Evolutionary conservation across 2,113 vertebrate genomes (phyloP), one percentile per base, ranked within the genome.

Genomic region (Paradoxurus hermaphroditus): DNA sequence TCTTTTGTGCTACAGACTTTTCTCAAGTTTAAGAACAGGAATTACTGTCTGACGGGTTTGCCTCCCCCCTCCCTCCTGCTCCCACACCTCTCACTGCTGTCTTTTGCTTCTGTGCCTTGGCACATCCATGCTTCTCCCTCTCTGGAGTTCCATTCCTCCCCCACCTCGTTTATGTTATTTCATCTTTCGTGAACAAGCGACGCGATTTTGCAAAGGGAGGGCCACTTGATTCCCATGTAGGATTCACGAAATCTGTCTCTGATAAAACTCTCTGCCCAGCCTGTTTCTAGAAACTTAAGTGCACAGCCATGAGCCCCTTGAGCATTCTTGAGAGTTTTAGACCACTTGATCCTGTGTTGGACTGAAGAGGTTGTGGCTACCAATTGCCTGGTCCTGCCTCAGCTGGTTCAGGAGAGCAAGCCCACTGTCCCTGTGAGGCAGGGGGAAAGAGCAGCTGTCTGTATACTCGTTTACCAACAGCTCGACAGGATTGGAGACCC

Each of bases 11-110:
- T 63, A 59, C 34, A 91, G 59, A 86, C 91, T 97, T 93, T 95
- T 56, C 63, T 95, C n/a, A 39, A 70, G 56, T 91, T 93, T 92
- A 87, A 91, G 77, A 94, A 86, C 36, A 94, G 86, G 46, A 91
- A 86, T 92, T 95, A 77, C 29, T 29, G 27, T 77, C 73, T 79
- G 88, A 62, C 59, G 49, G 62, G 56, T 70, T 70, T 87, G 25
- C 25, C 56, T 81, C 25, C 31, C 5, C 2, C 23, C 39, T 88
- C 19, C 59, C n/a, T 56, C 67, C 27, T 0, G 7, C n/a, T 90
- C 70, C 72, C 62, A 56, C 9, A 62, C 34, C 18, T 91, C 53
- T 51, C 63, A 51, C 23, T 49, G 27, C 29, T 87, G n/a, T 82
- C 79, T 87, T 41, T 65, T 81, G 68, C 25, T 85, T 91, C 49